Conservation (phyloP, 2,888 invertebrate species). For the Idaea straminata region DNA sequence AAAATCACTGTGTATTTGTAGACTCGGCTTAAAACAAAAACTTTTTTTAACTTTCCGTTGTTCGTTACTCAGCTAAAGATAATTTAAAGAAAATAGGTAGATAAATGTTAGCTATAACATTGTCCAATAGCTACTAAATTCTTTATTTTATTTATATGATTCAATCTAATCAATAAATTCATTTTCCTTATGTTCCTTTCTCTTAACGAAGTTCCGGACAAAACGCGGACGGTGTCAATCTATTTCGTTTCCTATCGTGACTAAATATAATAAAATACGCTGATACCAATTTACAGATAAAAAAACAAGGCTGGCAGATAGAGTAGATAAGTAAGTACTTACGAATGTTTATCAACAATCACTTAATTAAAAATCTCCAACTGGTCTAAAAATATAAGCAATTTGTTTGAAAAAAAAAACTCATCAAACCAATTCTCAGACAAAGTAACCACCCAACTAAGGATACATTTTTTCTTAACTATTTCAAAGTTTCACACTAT, state of each 20-base stretch:
- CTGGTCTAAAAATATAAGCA: not conserved
- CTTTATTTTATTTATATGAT: not conserved
- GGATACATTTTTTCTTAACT: conserved; percentile 34
- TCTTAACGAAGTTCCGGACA: not conserved
- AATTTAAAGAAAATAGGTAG: too few species aligned
- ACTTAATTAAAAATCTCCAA: not conserved
- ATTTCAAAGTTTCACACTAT: conserved; percentile 40
- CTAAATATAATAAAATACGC: not conserved
- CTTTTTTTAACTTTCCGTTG: too few species aligned
- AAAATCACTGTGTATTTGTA: too few species aligned
- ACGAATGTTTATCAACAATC: not conserved
- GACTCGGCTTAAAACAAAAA: too few species aligned
- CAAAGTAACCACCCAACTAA: conserved; percentile 37
- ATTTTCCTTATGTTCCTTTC: not conserved
- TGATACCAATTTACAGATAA: not conserved
- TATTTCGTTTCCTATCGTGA: not conserved
- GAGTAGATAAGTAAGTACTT: not conserved
- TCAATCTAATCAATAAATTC: not conserved
- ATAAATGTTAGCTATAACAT: too few species aligned
- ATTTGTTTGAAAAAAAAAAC: not conserved
- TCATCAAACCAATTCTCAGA: conserved; percentile 18
- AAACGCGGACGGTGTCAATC: not conserved
- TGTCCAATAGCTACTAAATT: too few species aligned
- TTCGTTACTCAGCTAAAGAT: too few species aligned
- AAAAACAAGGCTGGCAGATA: not conserved